These are phyloP conservation scores for Siniperca chuatsi DNA, from an alignment of 2,113 vertebrate species.

Conservation along the genomic window DNA sequence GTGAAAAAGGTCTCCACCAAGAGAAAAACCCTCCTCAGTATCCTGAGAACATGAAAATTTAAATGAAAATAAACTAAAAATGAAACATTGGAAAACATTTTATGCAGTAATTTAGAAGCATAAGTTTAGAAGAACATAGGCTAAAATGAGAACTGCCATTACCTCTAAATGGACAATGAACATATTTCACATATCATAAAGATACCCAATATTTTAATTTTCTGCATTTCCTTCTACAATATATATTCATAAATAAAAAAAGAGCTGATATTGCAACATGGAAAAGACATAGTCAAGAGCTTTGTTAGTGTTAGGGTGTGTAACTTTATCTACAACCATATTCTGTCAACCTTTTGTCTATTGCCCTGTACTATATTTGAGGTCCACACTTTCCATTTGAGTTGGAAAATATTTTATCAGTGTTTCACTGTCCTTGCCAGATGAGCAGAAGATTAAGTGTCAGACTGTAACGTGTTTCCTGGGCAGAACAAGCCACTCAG, in stretches of 20 bases:
- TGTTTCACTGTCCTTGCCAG: constrained; percentile 16
- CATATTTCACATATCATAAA: neutral
- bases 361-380: neutral
- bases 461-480: constrained; percentile 15
- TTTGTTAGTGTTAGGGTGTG: neutral
- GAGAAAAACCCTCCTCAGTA: neutral
- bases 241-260: neutral
- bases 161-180: neutral
- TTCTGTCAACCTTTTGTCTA: neutral
- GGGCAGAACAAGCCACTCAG: constrained; percentile 31
- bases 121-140: neutral
- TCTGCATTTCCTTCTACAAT: neutral
- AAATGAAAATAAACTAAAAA: neutral
- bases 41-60: neutral
- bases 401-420: constrained; percentile 20
- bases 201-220: neutral
- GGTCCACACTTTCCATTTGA: constrained; percentile 17
- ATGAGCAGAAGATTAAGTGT: constrained; percentile 39
- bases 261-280: neutral
- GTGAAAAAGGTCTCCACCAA: neutral
- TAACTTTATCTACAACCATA: neutral
- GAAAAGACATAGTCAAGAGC: neutral
- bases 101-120: neutral
- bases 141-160: neutral
- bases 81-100: neutral